phyloP scores from a whole-genome alignment of 2,797 vertebrate species.

The Eulemur albifrons region DNA sequence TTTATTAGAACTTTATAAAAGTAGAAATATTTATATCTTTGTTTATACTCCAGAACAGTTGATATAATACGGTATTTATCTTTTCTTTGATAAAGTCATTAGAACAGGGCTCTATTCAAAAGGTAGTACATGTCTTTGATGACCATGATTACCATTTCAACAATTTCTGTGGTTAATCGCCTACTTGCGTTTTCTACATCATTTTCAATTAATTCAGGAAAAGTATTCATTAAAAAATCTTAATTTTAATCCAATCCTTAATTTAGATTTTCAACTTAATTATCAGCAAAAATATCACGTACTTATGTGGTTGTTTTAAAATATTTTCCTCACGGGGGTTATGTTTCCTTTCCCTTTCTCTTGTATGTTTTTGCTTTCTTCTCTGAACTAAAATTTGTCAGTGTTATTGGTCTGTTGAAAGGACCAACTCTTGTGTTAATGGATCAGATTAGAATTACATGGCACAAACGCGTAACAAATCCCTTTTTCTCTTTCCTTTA shows the following conservation, averaged over 20 bases:
- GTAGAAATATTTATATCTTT: neutral
- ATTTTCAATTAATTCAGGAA: neutral
- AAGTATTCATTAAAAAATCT: neutral
- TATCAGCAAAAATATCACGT: neutral
- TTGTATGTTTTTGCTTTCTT: neutral
- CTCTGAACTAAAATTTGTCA: neutral
- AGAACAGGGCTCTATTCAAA: neutral
- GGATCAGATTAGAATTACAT: neutral
- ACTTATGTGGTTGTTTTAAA: neutral
- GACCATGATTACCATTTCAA: neutral
- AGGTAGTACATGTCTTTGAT: neutral
- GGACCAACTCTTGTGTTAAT: neutral
- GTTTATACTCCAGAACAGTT: neutral
- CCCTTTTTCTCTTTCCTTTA: neutral
- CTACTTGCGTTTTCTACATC: neutral
- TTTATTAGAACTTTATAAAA: neutral
- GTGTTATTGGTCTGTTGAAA: neutral
- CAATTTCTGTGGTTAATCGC: neutral
- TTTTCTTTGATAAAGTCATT: neutral
- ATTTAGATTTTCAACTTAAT: neutral
- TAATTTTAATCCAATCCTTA: neutral
- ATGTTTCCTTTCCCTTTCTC: neutral
- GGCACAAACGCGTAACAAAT: neutral
- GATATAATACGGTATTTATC: neutral
- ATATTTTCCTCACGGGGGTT: neutral